Evolutionary conservation across 1,140 invertebrate species (phyloP).

Genomic region (Caligus rogercresseyi): DNA sequence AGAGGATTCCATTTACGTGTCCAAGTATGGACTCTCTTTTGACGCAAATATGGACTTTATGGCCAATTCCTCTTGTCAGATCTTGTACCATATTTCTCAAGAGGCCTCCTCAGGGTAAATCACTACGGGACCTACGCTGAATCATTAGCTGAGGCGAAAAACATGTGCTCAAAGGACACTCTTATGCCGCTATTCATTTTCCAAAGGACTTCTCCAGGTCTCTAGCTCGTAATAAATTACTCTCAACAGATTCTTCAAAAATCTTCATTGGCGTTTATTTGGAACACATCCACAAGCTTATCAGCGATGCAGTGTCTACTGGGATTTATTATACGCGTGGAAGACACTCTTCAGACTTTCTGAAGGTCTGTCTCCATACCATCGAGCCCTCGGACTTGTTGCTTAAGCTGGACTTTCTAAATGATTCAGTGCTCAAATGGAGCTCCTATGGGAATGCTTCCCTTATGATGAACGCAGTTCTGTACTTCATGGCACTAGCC

Average conservation of each 20-base stretch:
- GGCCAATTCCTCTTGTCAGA: background rate
- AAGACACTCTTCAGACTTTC: too few species aligned
- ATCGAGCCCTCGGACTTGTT: too few species aligned
- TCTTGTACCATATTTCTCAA: background rate
- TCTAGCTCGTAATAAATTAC: too few species aligned
- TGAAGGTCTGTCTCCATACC: too few species aligned
- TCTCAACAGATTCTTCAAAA: too few species aligned
- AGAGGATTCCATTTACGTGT: background rate
- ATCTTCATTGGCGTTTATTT: too few species aligned
- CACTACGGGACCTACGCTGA: background rate
- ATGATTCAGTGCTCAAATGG: too few species aligned
- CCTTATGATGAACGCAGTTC: background rate
- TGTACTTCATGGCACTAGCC: background rate
- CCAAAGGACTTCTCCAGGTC: background rate
- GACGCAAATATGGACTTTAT: constrained; percentile 17
- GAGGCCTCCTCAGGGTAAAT: background rate
- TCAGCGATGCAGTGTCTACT: too few species aligned
- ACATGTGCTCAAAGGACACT: background rate
- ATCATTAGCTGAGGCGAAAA: background rate
- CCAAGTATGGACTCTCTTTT: background rate
- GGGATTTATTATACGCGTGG: too few species aligned
- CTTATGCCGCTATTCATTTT: background rate
- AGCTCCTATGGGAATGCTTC: background rate
- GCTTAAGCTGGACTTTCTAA: too few species aligned
- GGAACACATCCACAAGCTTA: too few species aligned